A percentile compares a stretch with the other conserved stretches of the same genome.
These are phyloP conservation scores for Pogonocherus hispidulus DNA, from an alignment of 2,888 invertebrate genomes.

Conservation along the genomic window DNA sequence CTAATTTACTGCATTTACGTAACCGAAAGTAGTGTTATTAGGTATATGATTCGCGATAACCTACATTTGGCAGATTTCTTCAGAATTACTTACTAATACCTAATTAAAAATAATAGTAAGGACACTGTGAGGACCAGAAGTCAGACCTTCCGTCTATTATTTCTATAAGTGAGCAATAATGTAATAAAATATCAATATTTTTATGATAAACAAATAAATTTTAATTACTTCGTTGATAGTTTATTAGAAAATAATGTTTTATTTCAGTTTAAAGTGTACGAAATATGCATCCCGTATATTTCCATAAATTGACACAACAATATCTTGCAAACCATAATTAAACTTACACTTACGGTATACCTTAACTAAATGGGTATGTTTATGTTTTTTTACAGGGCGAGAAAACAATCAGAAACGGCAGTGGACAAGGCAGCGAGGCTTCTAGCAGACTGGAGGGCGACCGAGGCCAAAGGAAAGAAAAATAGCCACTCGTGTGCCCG, in stretches of 20 bases:
- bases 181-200: too few relatives aligned
- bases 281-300: too few relatives aligned
- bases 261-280: too few relatives aligned
- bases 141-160: too few relatives aligned
- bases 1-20: neutral
- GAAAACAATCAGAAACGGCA: conserved; percentile 81
- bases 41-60: neutral
- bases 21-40: neutral
- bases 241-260: too few relatives aligned
- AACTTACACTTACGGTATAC: neutral
- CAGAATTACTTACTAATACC: neutral
- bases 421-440: conserved; percentile 90
- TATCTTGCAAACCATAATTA: too few relatives aligned
- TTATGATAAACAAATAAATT: too few relatives aligned
- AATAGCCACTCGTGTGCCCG: conserved; percentile 88
- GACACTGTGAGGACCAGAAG: too few relatives aligned
- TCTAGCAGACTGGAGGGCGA: conserved; percentile 87
- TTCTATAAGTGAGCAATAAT: too few relatives aligned
- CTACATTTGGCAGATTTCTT: neutral
- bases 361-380: neutral
- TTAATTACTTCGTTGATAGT: too few relatives aligned
- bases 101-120: too few relatives aligned
- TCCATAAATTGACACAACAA: too few relatives aligned
- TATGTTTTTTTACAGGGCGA: conserved; percentile 68
- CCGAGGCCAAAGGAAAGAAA: conserved; percentile 91